phyloP scores from a whole-genome alignment of 2,113 vertebrate species.

The Neopipo cinnamomea region DNA sequence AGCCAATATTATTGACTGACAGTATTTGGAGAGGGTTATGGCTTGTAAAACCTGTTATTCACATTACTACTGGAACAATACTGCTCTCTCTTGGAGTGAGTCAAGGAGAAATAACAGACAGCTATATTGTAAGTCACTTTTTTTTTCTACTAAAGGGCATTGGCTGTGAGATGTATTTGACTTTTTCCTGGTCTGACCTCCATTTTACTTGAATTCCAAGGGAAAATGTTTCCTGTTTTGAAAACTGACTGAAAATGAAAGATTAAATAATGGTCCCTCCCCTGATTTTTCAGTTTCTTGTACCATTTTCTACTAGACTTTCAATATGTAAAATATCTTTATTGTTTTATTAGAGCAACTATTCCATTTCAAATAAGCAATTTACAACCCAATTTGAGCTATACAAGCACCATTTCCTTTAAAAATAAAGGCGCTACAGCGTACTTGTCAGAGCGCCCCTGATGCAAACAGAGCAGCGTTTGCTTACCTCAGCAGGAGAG shows the following conservation, averaged over 20 bases:
- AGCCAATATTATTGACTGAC: constrained; percentile 44
- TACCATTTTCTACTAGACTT: neutral
- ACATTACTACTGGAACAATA: constrained; percentile 29
- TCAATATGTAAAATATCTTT: neutral
- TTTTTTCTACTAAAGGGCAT: constrained; percentile 13
- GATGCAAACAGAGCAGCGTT: neutral
- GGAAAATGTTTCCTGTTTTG: neutral
- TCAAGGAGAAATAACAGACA: constrained; percentile 14
- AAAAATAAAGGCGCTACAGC: neutral
- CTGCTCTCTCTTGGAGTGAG: constrained; percentile 3
- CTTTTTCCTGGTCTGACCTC: neutral
- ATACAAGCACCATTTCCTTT: neutral
- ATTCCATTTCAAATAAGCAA: neutral
- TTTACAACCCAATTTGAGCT: neutral
- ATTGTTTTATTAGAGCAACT: neutral
- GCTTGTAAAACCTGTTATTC: constrained; percentile 32
- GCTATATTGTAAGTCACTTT: neutral
- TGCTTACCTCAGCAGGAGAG: neutral
- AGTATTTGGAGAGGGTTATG: constrained; percentile 27
- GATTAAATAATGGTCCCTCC: neutral
- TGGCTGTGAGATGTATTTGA: neutral
- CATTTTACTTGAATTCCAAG: neutral
- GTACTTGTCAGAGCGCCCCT: neutral
- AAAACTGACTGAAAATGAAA: neutral
- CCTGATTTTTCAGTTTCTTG: neutral